These are phyloP conservation scores for Valencia hispanica DNA, from an alignment of 2,797 vertebrate genomes.

Conservation along the genomic window DNA sequence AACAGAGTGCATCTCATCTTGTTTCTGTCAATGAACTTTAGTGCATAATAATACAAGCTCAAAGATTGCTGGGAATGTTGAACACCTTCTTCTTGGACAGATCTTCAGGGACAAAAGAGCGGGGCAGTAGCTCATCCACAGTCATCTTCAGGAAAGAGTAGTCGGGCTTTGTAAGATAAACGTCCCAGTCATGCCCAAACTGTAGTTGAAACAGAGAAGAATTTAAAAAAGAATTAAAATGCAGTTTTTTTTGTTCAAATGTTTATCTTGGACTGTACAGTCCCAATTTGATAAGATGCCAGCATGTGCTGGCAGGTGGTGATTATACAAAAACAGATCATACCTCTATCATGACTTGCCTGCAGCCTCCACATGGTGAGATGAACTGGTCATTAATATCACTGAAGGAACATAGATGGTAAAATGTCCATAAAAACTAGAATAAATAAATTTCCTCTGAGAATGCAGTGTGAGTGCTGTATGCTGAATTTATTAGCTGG, in stretches of 20 bases:
- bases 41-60: neutral
- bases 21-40: neutral
- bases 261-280: neutral
- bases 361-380: conserved; percentile 90
- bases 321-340: neutral
- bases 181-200: conserved; percentile 87
- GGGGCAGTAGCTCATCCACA: conserved; percentile 85
- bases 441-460: neutral
- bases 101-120: conserved; percentile 88
- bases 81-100: conserved; percentile 73
- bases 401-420: conserved; percentile 72
- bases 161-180: conserved; percentile 87
- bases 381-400: conserved; percentile 85
- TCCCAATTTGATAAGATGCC: neutral
- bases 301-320: neutral
- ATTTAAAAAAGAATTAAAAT: neutral
- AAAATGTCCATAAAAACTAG: neutral
- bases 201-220: conserved; percentile 53
- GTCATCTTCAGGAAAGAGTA: conserved; percentile 79
- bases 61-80: conserved; percentile 49
- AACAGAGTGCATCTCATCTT: neutral
- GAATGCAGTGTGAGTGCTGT: neutral
- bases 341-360: conserved; percentile 96
- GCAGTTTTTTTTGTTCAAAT: neutral
- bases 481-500: neutral